These are phyloP conservation scores for Mayetiola destructor DNA, from an alignment of 2,888 invertebrate species.

Conservation along the genomic window DNA sequence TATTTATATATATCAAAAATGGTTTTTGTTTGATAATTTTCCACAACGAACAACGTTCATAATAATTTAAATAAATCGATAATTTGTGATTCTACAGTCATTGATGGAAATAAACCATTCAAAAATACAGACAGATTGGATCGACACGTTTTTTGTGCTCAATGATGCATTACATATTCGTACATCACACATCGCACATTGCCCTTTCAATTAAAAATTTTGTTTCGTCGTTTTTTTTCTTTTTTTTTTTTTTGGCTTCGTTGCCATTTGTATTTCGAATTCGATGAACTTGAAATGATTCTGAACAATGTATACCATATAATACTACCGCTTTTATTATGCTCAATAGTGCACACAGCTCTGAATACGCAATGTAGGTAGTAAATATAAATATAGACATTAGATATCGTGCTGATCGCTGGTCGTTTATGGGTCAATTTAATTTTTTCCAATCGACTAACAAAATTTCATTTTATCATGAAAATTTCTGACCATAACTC, in stretches of 20 bases:
- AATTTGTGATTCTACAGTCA: too few species aligned
- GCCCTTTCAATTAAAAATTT: conserved; percentile 3
- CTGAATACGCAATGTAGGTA: neutral
- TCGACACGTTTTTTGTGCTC: too few species aligned
- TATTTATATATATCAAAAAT: neutral
- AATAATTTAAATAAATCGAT: too few species aligned
- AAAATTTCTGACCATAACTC: too few species aligned
- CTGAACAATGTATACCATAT: too few species aligned
- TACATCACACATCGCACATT: conserved; percentile 9
- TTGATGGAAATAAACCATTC: neutral
- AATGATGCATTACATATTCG: too few species aligned
- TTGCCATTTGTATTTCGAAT: too few species aligned
- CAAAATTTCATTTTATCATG: too few species aligned
- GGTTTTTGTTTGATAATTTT: neutral
- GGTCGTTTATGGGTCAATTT: neutral
- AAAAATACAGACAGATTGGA: too few species aligned
- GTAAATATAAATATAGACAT: neutral
- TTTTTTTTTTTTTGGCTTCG: too few species aligned
- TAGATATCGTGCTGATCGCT: neutral
- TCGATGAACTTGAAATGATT: conserved; percentile 1
- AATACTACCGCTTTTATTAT: neutral
- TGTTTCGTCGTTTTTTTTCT: too few species aligned
- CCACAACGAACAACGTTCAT: too few species aligned
- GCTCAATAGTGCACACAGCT: neutral
- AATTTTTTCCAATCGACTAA: neutral